A percentile compares a stretch with the other conserved stretches of the same genome.
Evolutionary conservation across 2,888 invertebrate species (phyloP).

Genomic region (Campopleginae sp.): DNA sequence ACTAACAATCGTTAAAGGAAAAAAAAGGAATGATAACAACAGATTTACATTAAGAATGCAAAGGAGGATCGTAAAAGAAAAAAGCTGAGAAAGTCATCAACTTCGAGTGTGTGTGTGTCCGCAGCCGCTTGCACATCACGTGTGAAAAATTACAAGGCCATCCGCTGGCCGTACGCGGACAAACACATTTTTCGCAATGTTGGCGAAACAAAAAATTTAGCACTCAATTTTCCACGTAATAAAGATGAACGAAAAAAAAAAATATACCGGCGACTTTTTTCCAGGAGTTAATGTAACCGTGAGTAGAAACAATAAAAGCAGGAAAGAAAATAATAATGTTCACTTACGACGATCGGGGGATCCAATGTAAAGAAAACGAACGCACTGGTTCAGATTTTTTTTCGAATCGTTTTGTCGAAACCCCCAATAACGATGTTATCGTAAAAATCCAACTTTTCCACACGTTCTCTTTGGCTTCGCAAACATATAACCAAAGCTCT

Average conservation of each 20-base stretch:
- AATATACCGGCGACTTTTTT: not conserved
- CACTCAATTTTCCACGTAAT: not conserved
- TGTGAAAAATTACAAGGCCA: not conserved
- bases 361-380: not conserved
- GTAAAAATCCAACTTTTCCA: not conserved
- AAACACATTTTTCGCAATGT: not conserved
- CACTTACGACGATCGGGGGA: not conserved
- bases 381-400: not conserved
- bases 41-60: not conserved
- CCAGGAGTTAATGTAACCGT: not conserved
- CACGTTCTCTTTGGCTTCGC: not conserved
- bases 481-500: not conserved
- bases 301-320: not conserved
- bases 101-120: slow-evolving; percentile 2
- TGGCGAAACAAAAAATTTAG: not conserved
- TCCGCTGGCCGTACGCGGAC: not conserved
- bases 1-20: slow-evolving; percentile 79
- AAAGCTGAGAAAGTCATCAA: not conserved
- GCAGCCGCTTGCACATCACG: not conserved
- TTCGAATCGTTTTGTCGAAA: not conserved
- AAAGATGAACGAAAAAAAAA: not conserved
- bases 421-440: not conserved
- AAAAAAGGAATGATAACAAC: not conserved
- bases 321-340: not conserved
- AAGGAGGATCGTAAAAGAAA: slow-evolving; percentile 20